A percentile compares a stretch with the other conserved stretches of the same genome.
Evolutionary conservation across 2,797 vertebrate species (phyloP).

Genomic region (Mycteria americana): DNA sequence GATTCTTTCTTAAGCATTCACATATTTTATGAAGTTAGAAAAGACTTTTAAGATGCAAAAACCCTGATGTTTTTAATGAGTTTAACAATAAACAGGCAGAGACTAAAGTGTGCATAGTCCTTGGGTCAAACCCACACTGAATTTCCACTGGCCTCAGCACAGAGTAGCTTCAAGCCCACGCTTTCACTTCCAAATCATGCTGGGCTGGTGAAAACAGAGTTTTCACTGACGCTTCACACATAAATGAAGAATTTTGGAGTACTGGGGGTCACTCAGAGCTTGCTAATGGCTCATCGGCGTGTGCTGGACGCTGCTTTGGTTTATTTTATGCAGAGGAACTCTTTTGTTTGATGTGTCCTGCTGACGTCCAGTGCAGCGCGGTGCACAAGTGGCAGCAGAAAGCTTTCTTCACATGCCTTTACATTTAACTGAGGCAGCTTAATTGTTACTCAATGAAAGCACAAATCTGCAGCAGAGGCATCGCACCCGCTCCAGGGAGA

Average conservation of each 20-base stretch:
- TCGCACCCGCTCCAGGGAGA: neutral
- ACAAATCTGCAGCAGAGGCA: neutral
- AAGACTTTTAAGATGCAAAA: slow-evolving; percentile 28
- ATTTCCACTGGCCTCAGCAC: slow-evolving; percentile 30
- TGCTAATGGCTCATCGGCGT: neutral
- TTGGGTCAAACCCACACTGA: neutral
- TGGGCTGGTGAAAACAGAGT: neutral
- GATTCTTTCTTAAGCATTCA: slow-evolving; percentile 31
- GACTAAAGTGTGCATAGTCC: neutral
- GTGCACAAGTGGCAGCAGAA: neutral
- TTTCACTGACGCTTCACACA: neutral
- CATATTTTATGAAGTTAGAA: slow-evolving; percentile 15
- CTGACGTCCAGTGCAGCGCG: neutral
- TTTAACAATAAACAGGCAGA: slow-evolving; percentile 41
- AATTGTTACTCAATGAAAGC: neutral
- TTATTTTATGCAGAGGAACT: neutral
- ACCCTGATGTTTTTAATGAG: slow-evolving; percentile 32
- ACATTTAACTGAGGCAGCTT: neutral
- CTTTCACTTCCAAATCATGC: neutral
- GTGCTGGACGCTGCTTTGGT: neutral
- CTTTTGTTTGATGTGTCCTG: neutral
- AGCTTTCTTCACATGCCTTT: neutral
- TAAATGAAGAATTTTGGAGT: neutral
- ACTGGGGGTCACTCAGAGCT: neutral
- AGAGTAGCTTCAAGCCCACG: neutral